phyloP scores from a whole-genome alignment of 2,888 invertebrate genomes.

The Synanthedon andrenaeformis region DNA sequence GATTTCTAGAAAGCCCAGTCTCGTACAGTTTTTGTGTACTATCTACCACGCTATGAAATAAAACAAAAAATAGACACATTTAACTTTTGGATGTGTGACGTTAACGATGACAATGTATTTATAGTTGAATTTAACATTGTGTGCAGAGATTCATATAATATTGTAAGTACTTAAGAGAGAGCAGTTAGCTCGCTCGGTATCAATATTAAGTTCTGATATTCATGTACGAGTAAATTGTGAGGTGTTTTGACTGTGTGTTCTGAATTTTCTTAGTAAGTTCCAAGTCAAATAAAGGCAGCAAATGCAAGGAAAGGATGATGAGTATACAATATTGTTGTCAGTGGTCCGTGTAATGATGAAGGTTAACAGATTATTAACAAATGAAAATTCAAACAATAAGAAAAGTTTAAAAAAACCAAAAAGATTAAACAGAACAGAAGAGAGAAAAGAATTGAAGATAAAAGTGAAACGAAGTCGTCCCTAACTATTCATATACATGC shows the following conservation, averaged over 20 bases:
- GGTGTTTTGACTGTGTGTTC: not conserved
- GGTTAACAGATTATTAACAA: constrained; percentile 32
- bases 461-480: constrained; percentile 26
- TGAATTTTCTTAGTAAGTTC: constrained; percentile 40
- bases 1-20: constrained; percentile 55
- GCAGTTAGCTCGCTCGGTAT: not conserved
- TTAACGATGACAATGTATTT: constrained; percentile 11
- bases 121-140: not conserved
- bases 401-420: constrained; percentile 34
- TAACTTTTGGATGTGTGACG: constrained; percentile 7
- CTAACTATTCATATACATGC: constrained; percentile 45
- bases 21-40: constrained; percentile 50
- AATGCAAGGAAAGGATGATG: constrained; percentile 31
- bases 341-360: constrained; percentile 47
- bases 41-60: constrained; percentile 23
- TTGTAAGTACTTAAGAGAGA: not conserved
- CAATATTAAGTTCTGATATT: not conserved
- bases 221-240: not conserved
- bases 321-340: constrained; percentile 33
- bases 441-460: constrained; percentile 31
- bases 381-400: constrained; percentile 26
- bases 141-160: not conserved
- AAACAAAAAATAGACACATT: constrained; percentile 12
- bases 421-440: constrained; percentile 21
- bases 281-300: constrained; percentile 35